Percentiles rank a stretch among this genome's conserved stretches.
Conservation (phyloP, 2,113 vertebrate species). For the Tragulus kanchil region DNA sequence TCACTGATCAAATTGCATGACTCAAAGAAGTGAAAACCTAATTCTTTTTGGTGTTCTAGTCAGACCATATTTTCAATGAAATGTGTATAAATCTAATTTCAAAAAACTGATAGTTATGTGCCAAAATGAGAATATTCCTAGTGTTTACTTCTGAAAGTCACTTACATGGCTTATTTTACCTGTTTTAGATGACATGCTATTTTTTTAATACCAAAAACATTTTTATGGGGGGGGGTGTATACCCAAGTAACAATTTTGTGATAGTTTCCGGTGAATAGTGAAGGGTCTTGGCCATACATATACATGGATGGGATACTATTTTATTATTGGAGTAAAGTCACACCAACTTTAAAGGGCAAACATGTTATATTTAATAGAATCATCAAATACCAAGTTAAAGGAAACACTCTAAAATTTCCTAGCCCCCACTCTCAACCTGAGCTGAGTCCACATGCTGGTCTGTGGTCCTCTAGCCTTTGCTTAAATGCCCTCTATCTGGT, state of each 20-base stretch:
- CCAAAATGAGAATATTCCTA: neutral
- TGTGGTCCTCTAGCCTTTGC: neutral
- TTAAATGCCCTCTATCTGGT: neutral
- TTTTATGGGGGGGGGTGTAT: too few species aligned
- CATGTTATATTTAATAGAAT: neutral
- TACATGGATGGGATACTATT: neutral
- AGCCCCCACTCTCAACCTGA: neutral
- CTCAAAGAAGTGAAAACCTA: slow-evolving; percentile 12
- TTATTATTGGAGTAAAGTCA: neutral
- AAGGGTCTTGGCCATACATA: too few species aligned
- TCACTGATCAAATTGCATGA: slow-evolving; percentile 48
- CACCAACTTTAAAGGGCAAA: neutral
- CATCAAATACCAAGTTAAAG: neutral
- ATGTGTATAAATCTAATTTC: neutral
- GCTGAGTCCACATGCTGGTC: neutral
- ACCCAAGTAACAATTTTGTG: too few species aligned
- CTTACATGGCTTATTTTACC: neutral
- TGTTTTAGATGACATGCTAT: neutral
- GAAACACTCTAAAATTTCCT: neutral
- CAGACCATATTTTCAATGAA: slow-evolving; percentile 16
- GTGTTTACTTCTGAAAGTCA: neutral
- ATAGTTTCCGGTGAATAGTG: too few species aligned
- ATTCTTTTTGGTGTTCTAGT: neutral
- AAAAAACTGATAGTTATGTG: neutral
- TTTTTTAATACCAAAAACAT: neutral